Base-by-base conservation (phyloP, 2,797 vertebrate species). In the Chrysocyon brachyurus region DNA sequence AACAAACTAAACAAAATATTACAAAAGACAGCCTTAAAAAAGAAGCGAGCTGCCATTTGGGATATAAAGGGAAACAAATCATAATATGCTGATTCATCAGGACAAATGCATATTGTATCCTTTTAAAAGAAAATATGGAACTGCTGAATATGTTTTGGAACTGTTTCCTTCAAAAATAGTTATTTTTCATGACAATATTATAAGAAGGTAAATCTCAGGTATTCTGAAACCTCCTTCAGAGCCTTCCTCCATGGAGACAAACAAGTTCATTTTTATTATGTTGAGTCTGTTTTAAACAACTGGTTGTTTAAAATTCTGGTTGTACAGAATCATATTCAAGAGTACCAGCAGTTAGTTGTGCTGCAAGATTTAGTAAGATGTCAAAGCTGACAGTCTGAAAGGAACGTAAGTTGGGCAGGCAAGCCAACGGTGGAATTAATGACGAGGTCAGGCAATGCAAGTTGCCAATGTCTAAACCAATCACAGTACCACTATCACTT, bases 241-340 rank as follows among this genome's bases (percentile, higher is more conserved):
- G 28, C 1, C 11, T 90, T 36, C 31, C 54, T 92, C 12, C 12
- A 22, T 3, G 68, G 9, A 79, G 52, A 84, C 36, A 91, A 87
- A 93, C 63, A 79, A 70, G 70, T 91, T 59, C 70, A 36, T 33
- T 61, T 92, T 96, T 81, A 40, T 92, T 87, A 54, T 59, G 40
- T 1, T 2, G 66, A 36, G 52, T 85, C 33, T 93, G 59, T 94
- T 95, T 90, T 77, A 93, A 86, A 54, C 12, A 87, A 70, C 57
- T 87, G 83, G 33, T 90, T 40, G 87, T 90, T 97, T 97, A 94
- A 36, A 40, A 40, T 40, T 40, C 22, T 96, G 78, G 12, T n/a
- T 93, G 52, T 73, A 12, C 17, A 79, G 90, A 89, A 72, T 87
- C 19, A 70, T 46, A 88, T 61, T 92, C 31, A 28, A 22, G 10